A percentile compares a stretch with the other conserved stretches of the same genome.
Evolutionary conservation across 2,113 vertebrate species (phyloP).

Genomic region (Orycteropus afer): DNA sequence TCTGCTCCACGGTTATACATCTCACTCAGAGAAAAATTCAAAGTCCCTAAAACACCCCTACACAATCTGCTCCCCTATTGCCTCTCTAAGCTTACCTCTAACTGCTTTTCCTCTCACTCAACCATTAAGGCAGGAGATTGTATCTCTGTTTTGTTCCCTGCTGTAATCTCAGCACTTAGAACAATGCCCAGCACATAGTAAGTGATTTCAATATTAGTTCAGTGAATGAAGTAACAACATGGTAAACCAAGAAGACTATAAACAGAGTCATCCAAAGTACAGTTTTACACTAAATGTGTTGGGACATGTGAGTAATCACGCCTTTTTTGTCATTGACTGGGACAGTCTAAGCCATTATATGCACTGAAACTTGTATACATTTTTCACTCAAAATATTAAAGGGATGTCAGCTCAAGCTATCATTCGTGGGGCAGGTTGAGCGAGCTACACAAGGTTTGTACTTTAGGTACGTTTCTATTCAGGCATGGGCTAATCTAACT

Average conservation of each 20-base stretch:
- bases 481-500: not conserved
- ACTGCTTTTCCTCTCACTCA: not conserved
- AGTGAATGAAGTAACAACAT: not conserved
- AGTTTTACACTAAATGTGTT: not conserved
- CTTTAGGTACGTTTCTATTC: not conserved
- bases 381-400: slow-evolving; percentile 6
- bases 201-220: not conserved
- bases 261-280: not conserved
- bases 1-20: not conserved
- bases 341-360: not conserved
- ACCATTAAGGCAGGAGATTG: not conserved
- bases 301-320: not conserved
- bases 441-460: not conserved
- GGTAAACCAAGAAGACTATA: not conserved
- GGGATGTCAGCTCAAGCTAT: not conserved
- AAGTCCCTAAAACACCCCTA: not conserved
- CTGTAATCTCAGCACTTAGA: not conserved
- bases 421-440: not conserved
- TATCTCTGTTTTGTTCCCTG: slow-evolving; percentile 1
- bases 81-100: not conserved
- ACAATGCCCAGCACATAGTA: not conserved
- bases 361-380: not conserved
- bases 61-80: not conserved
- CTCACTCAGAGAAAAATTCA: not conserved
- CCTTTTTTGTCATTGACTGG: not conserved